Conservation (phyloP, 2,113 vertebrate genomes). For the Neodon shergylaensis region DNA sequence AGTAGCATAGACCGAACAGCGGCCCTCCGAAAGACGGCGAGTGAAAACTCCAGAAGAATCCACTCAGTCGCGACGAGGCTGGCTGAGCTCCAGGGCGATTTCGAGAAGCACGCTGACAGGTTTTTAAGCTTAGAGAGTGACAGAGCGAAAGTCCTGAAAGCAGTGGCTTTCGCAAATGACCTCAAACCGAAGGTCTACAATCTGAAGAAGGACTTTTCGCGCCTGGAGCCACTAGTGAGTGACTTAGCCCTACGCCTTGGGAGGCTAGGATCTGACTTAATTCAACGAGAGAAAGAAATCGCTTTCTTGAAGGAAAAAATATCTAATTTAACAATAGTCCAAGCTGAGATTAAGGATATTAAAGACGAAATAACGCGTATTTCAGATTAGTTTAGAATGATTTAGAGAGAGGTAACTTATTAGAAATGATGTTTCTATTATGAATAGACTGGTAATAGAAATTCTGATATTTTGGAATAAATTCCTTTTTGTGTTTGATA, state of each 20-base stretch:
- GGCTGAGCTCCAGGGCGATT: conserved; percentile 86
- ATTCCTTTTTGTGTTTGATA: conserved; percentile 56
- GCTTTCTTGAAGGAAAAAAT: conserved; percentile 89
- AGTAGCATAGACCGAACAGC: conserved; percentile 92
- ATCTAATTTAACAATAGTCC: conserved; percentile 86
- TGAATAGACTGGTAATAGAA: conserved; percentile 42
- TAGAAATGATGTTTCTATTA: not conserved
- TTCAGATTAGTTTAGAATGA: conserved; percentile 75
- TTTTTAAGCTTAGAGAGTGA: conserved; percentile 91
- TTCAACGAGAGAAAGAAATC: conserved; percentile 88
- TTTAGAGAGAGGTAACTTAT: conserved; percentile 25
- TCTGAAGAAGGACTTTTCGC: conserved; percentile 90
- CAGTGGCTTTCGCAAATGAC: conserved; percentile 92
- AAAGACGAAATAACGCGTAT: conserved; percentile 85
- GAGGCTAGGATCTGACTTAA: conserved; percentile 89
- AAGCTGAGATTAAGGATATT: conserved; percentile 83
- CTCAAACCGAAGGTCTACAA: conserved; percentile 93
- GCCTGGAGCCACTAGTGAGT: conserved; percentile 89
- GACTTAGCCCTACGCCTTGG: conserved; percentile 94
- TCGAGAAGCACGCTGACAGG: conserved; percentile 84
- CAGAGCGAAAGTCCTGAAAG: conserved; percentile 91
- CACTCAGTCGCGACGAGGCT: conserved; percentile 83
- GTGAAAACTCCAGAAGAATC: conserved; percentile 88
- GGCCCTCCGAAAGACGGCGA: conserved; percentile 85
- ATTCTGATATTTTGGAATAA: conserved; percentile 52